A percentile compares a stretch with the other conserved stretches of the same genome.
Evolutionary conservation across 1,140 invertebrate species (phyloP).

Genomic region (Drosophila novamexicana): DNA sequence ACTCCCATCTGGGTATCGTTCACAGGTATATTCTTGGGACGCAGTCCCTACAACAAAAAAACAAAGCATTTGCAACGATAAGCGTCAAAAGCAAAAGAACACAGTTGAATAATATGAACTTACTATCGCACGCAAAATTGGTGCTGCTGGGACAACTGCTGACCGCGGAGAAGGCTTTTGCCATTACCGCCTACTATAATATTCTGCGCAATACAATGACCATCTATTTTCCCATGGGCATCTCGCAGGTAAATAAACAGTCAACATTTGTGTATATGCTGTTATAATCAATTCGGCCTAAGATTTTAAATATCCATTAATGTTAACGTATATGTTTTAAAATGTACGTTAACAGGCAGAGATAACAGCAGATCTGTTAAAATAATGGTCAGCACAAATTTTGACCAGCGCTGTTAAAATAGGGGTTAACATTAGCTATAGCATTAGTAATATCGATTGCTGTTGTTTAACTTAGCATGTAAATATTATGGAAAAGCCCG

Average conservation of each 20-base stretch:
- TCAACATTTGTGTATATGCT: too few relatives aligned
- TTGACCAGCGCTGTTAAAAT: neutral
- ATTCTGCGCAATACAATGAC: constrained; percentile 90
- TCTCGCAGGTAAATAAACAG: constrained; percentile 84
- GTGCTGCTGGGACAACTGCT: constrained; percentile 87
- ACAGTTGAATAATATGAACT: constrained; percentile 8
- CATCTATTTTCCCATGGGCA: constrained; percentile 89
- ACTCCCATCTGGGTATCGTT: constrained; percentile 7
- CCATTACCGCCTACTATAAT: constrained; percentile 90
- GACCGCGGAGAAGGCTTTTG: constrained; percentile 89
- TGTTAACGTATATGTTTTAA: neutral
- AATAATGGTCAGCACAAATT: neutral
- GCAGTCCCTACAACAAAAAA: constrained; percentile 55
- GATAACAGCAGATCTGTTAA: neutral
- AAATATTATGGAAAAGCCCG: neutral
- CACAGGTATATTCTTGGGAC: constrained; percentile 56
- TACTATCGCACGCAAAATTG: constrained; percentile 63
- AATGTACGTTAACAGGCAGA: neutral
- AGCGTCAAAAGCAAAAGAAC: neutral
- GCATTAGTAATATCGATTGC: neutral
- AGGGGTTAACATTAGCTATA: neutral
- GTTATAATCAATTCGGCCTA: too few relatives aligned
- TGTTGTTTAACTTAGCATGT: neutral
- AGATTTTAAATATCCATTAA: too few relatives aligned
- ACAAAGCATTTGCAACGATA: neutral